These are phyloP conservation scores for Mesocentrotus franciscanus DNA, from an alignment of 53 echinoderm and acorn worm genomes.

Conservation along the genomic window DNA sequence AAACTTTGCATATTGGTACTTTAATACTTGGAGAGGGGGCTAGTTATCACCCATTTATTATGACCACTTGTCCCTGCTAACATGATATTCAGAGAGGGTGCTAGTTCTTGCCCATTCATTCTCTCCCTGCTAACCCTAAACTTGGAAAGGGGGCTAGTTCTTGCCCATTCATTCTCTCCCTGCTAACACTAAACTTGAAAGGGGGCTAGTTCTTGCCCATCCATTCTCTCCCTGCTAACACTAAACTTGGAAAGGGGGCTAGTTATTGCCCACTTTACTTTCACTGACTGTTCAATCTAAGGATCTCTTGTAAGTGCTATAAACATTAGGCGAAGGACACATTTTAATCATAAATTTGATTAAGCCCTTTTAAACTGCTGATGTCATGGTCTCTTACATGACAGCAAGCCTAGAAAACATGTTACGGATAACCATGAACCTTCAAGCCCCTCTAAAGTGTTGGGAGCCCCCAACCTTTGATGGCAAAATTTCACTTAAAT, in stretches of 20 bases:
- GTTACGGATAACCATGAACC: not conserved
- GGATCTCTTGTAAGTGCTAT: not conserved
- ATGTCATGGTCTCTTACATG: not conserved
- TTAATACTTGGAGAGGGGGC: no score
- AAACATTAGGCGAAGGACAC: not conserved
- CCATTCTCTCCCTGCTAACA: not conserved
- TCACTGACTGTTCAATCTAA: not conserved
- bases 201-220: not conserved
- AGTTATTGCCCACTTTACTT: not conserved
- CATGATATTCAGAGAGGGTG: no score
- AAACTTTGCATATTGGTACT: no score
- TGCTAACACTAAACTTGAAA: not conserved
- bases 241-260: not conserved
- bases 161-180: not conserved
- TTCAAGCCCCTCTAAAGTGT: no score
- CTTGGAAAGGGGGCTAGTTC: not conserved
- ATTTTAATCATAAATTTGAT: slow-evolving; percentile 17
- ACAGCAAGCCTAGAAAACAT: not conserved
- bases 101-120: no score
- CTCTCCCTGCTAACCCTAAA: not conserved
- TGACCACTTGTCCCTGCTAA: no score
- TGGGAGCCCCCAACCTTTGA: no score
- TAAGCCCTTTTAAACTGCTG: not conserved
- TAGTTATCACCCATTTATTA: no score
- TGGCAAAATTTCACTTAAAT: no score